These are phyloP conservation scores for Caerostris darwini DNA, from an alignment of 1,140 invertebrate species.

Conservation along the genomic window DNA sequence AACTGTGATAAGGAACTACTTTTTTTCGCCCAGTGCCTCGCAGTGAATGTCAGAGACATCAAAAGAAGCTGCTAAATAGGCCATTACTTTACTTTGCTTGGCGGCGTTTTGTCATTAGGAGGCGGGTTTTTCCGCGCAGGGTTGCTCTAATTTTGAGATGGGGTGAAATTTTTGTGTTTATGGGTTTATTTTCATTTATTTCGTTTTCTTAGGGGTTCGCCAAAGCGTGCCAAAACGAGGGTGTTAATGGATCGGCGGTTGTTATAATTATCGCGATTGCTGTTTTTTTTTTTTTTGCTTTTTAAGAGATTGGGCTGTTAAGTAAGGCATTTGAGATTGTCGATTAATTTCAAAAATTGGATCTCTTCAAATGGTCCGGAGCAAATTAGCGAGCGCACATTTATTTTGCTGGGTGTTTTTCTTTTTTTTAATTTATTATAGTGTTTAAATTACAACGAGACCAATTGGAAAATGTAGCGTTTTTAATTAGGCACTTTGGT, in stretches of 20 bases:
- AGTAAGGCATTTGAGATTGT: constrained; percentile 42
- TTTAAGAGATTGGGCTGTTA: constrained; percentile 31
- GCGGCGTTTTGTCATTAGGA: constrained; percentile 78
- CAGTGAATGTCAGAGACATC: constrained; percentile 75
- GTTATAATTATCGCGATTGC: constrained; percentile 60
- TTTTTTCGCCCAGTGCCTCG: constrained; percentile 68
- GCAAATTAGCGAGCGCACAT: constrained; percentile 48
- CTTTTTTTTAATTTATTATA: neutral
- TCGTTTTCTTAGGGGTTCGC: constrained; percentile 10
- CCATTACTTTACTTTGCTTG: constrained; percentile 78
- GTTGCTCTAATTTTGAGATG: constrained; percentile 57
- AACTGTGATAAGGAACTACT: constrained; percentile 76
- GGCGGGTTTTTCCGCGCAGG: constrained; percentile 68
- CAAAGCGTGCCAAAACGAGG: constrained; percentile 69
- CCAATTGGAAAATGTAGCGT: neutral
- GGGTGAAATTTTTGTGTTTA: constrained; percentile 42
- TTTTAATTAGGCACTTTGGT: too few species aligned
- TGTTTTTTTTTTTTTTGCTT: neutral
- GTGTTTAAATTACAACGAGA: neutral
- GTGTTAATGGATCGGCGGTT: constrained; percentile 37
- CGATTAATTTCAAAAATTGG: constrained; percentile 70
- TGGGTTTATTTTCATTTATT: constrained; percentile 70
- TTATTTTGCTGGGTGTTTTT: neutral
- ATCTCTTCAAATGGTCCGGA: constrained; percentile 53
- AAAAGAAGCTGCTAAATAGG: constrained; percentile 78